Conservation (phyloP, 2,888 invertebrate species). For the Halictus quadricinctus region DNA sequence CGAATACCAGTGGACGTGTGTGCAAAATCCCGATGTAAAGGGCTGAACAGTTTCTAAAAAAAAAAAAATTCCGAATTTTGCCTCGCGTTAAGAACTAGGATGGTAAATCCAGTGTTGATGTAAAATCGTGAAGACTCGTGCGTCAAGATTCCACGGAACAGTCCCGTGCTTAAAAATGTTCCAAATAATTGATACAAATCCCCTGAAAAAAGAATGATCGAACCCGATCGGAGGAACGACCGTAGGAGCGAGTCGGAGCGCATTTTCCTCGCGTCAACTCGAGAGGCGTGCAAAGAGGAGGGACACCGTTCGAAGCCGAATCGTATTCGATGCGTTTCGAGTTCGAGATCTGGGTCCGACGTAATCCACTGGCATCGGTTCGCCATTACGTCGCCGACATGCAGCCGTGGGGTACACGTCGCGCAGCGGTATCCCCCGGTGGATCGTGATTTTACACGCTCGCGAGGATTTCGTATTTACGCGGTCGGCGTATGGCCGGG, state of each 20-base stretch:
- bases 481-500: slow-evolving; percentile 34
- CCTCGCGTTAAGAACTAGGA: no score
- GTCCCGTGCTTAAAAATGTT: background rate
- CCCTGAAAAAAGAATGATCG: background rate
- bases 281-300: background rate
- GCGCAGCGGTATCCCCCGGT: slow-evolving; percentile 36
- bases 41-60: background rate
- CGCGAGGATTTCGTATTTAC: slow-evolving; percentile 60
- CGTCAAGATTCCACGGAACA: no score
- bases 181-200: background rate
- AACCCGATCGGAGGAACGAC: background rate
- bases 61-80: background rate
- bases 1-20: background rate
- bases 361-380: slow-evolving; percentile 33
- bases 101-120: background rate
- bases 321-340: background rate
- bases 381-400: slow-evolving; percentile 38
- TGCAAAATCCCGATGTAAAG: background rate
- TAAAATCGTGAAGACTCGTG: background rate
- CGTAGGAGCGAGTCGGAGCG: background rate
- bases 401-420: slow-evolving; percentile 29
- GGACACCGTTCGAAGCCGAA: slow-evolving; percentile 1
- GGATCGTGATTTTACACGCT: slow-evolving; percentile 60
- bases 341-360: background rate
- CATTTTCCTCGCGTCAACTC: background rate